Evolutionary conservation across 2,888 invertebrate genomes (phyloP), one percentile per base, ranked within the genome.

Genomic region (Archips crataeganus): DNA sequence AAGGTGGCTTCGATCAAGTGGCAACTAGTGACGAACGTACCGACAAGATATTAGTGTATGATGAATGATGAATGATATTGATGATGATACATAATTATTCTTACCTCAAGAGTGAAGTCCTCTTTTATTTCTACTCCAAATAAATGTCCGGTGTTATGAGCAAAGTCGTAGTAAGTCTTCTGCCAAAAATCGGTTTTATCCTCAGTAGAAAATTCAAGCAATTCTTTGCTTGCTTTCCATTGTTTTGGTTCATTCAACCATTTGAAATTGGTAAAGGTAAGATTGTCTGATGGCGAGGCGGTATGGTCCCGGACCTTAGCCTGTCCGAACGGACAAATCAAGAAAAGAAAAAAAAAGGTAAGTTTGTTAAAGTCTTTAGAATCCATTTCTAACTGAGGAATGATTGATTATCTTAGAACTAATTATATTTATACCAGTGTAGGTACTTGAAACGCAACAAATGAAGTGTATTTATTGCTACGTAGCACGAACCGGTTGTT

Each of bases 141-240:
- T 2, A 90, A 70, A 82, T 93, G 93, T 0, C 92, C 93, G 0
- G 87, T 79, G 62, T 89, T 90, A 13, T 79, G 78, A 65, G 81
- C 72, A 74, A 91, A 92, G 68, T 87, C 82, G 73, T 92, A 91
- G 81, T 81, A 89, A 15, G 93, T 92, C 60, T 83, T 85, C 80
- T 90, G 89, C 92, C 93, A 93, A 77, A 91, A 93, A 77, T 93
- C 93, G 0, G 88, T 87, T 63, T 83, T 83, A n/a, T 86, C 81
- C n/a, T 90, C 85, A 2, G 90, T 92, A 6, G 77, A 84, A 9
- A 90, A 82, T 74, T 82, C 78, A 3, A 92, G 77, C 39, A 60
- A 73, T 23, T 85, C 79, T 23, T 79, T 75, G 3, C 69, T 64
- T n/a, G 80, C 42, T 32, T 75, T 79, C 91, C 91, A 93, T 15